These are phyloP conservation scores for Notodonta ziczac DNA, from an alignment of 2,888 invertebrate species.

Conservation along the genomic window DNA sequence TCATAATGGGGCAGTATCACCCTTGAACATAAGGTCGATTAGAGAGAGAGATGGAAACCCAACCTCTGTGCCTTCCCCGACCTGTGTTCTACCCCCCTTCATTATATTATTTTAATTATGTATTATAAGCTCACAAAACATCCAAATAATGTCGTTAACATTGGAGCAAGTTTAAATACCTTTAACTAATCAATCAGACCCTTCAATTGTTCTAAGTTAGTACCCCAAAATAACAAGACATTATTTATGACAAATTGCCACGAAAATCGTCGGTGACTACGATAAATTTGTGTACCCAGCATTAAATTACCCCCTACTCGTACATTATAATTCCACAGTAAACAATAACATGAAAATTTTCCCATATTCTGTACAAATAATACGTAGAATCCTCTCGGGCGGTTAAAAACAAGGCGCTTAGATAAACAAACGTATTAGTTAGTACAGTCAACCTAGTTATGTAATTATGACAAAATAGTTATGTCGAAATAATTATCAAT, in stretches of 20 bases:
- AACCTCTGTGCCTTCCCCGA: too few relatives aligned
- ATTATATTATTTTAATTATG: too few relatives aligned
- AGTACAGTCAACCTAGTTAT: not conserved
- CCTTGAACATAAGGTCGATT: too few relatives aligned
- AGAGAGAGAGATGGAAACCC: too few relatives aligned
- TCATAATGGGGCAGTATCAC: too few relatives aligned
- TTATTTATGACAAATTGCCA: not conserved
- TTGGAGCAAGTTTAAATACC: too few relatives aligned
- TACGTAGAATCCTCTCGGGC: not conserved
- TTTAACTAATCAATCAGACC: too few relatives aligned
- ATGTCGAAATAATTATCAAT: too few relatives aligned
- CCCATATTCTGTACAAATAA: not conserved
- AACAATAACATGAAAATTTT: slow-evolving; percentile 6
- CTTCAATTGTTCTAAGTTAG: too few relatives aligned
- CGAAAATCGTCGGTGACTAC: not conserved
- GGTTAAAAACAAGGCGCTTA: not conserved
- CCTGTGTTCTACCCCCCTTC: too few relatives aligned
- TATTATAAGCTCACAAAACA: too few relatives aligned
- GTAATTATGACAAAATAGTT: not conserved
- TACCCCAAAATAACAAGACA: not conserved
- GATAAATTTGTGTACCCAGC: not conserved
- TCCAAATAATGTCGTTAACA: too few relatives aligned
- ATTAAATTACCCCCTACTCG: slow-evolving; percentile 1
- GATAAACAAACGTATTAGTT: not conserved
- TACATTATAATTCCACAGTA: not conserved